Evolutionary conservation across 2,888 invertebrate species (phyloP).

Genomic region (Cantharis lateralis): DNA sequence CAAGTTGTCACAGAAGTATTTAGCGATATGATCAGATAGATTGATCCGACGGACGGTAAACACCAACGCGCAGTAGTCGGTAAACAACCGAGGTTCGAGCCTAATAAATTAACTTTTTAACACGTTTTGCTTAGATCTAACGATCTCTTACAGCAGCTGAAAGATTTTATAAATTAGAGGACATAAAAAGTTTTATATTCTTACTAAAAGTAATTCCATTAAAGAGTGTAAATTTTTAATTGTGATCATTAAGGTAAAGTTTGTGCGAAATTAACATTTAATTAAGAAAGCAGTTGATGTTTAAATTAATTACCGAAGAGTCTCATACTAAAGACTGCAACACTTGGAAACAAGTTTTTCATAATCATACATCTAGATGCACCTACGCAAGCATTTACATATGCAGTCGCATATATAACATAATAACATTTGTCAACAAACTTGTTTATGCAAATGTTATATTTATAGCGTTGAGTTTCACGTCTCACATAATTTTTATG

Average conservation of each 20-base stretch:
- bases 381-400: constrained; percentile 27
- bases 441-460: constrained; percentile 40
- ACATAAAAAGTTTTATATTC: background rate
- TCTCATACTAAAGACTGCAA: constrained; percentile 19
- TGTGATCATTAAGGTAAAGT: background rate
- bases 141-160: background rate
- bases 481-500: constrained; percentile 32
- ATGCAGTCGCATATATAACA: constrained; percentile 30
- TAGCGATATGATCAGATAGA: background rate
- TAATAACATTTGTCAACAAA: constrained; percentile 38
- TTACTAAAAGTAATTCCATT: background rate
- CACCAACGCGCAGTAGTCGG: background rate
- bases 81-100: background rate
- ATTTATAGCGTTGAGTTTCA: constrained; percentile 33
- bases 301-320: constrained; percentile 21
- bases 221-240: background rate
- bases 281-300: background rate
- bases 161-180: background rate
- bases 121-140: background rate
- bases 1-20: background rate
- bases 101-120: background rate
- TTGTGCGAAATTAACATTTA: background rate
- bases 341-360: constrained; percentile 21
- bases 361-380: constrained; percentile 10
- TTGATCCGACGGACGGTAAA: background rate